phyloP scores from a whole-genome alignment of 2,113 vertebrate genomes.

The Cacatua alba region DNA sequence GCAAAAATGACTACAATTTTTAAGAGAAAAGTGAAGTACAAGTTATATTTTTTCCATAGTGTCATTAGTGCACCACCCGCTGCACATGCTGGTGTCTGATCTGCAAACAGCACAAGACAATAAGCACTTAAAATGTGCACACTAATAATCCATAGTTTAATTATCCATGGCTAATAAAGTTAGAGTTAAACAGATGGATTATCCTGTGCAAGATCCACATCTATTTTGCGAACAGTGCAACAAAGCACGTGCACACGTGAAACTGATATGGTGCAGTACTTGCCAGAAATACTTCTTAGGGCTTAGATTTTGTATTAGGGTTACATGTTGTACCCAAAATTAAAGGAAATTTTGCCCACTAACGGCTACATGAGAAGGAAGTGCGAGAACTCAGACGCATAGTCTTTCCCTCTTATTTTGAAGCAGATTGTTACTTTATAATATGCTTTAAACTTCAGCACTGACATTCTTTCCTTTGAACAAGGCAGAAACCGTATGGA shows the following conservation, averaged over 20 bases:
- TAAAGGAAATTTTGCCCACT: neutral
- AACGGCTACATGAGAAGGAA: neutral
- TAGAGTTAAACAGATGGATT: neutral
- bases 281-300: neutral
- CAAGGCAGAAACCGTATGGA: accelerated
- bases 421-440: neutral
- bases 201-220: neutral
- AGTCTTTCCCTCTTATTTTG: neutral
- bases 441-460: neutral
- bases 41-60: neutral
- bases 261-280: neutral
- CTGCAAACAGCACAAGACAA: neutral
- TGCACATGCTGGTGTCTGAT: accelerated
- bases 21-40: neutral
- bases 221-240: neutral
- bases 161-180: neutral
- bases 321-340: neutral
- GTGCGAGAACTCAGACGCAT: neutral
- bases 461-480: neutral
- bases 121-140: neutral
- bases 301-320: neutral
- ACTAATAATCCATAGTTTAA: neutral
- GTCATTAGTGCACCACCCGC: neutral
- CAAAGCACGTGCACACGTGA: neutral
- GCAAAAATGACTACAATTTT: neutral